A percentile compares a stretch with the other conserved stretches of the same genome.
Conservation (phyloP, 92 coral and sea anemone genomes). For the Porites divaricata region DNA sequence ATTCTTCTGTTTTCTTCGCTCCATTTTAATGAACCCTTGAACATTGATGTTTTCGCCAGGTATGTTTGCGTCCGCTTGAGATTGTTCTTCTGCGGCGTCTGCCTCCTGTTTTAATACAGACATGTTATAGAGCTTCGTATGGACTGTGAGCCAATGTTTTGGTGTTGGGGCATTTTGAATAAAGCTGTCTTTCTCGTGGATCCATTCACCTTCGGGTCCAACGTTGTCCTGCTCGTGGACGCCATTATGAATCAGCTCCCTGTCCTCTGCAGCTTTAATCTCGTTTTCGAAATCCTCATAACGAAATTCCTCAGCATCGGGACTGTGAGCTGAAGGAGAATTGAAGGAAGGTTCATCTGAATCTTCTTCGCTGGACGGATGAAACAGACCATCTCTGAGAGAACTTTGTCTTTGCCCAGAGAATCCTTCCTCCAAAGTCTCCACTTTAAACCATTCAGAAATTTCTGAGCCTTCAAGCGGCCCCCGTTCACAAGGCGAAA, state of each 20-base stretch:
- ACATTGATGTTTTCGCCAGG: slow-evolving; percentile 26
- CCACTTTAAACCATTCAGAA: slow-evolving; percentile 67
- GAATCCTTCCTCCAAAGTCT: slow-evolving; percentile 79
- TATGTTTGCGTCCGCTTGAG: slow-evolving; percentile 19
- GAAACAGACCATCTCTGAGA: slow-evolving; percentile 27
- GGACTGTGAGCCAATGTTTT: slow-evolving; percentile 69
- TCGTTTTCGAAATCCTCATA: slow-evolving; percentile 41
- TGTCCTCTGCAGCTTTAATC: slow-evolving; percentile 11
- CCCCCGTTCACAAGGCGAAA: slow-evolving; percentile 19
- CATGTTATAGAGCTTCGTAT: slow-evolving; percentile 63
- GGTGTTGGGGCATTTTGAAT: slow-evolving; percentile 48
- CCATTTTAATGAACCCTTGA: slow-evolving; percentile 58
- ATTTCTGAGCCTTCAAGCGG: slow-evolving; percentile 31
- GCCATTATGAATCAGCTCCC: slow-evolving; percentile 29
- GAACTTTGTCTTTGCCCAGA: slow-evolving; percentile 44
- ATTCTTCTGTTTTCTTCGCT: slow-evolving; percentile 57
- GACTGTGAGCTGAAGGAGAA: slow-evolving; percentile 53
- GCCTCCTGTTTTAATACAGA: slow-evolving; percentile 38
- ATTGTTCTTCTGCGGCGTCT: slow-evolving; percentile 17
- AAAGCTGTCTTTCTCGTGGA: not conserved
- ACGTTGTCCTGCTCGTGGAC: not conserved
- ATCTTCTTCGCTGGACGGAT: slow-evolving; percentile 53
- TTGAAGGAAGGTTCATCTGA: slow-evolving; percentile 54
- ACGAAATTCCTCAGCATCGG: slow-evolving; percentile 19
- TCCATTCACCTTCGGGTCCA: slow-evolving; percentile 31